Conservation (phyloP, 2,888 invertebrate species). For the Drosophila sordidula region DNA sequence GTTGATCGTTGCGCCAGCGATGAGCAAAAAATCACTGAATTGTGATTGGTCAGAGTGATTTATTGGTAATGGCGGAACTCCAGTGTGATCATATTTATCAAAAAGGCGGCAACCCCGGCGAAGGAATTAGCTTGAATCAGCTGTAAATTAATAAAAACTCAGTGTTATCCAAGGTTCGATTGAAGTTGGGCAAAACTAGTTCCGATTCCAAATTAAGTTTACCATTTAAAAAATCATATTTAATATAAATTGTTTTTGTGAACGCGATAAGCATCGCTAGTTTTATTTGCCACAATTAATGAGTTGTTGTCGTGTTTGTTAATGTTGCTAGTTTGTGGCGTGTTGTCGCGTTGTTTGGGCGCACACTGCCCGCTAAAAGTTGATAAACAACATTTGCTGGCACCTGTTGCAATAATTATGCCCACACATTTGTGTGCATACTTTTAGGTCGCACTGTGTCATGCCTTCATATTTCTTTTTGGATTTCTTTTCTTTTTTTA, state of each 20-base stretch:
- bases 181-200: neutral
- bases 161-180: neutral
- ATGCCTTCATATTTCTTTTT: conserved; percentile 20
- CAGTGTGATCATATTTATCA: neutral
- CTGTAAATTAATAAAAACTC: too few relatives aligned
- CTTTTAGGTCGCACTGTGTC: conserved; percentile 30
- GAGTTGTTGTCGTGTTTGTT: conserved; percentile 57
- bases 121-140: neutral
- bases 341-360: conserved; percentile 36
- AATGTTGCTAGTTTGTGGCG: conserved; percentile 46
- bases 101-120: neutral
- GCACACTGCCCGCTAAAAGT: conserved; percentile 43
- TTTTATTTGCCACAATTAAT: conserved; percentile 54
- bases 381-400: conserved; percentile 16
- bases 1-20: conserved; percentile 3
- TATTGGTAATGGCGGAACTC: neutral
- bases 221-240: neutral
- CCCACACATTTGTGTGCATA: conserved; percentile 25
- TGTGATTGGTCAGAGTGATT: conserved; percentile 1
- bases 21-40: conserved; percentile 13
- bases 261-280: conserved; percentile 10
- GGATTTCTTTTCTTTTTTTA: conserved; percentile 12
- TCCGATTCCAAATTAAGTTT: too few relatives aligned
- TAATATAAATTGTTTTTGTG: neutral
- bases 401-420: conserved; percentile 56